Base-by-base conservation (phyloP, 2,113 vertebrate species). In the Anseranas semipalmata region DNA sequence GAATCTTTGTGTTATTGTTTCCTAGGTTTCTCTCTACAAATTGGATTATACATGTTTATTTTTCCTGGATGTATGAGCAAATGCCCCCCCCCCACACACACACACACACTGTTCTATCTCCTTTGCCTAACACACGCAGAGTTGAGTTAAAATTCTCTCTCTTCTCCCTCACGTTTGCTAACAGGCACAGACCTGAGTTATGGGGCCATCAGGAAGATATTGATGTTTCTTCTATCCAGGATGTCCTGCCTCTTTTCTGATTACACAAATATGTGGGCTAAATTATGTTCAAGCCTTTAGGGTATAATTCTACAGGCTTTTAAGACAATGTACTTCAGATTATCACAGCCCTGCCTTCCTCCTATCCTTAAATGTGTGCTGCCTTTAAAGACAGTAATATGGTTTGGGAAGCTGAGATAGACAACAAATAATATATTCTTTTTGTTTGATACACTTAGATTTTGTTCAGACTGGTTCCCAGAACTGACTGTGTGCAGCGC, bases 41-140 rank as follows among this genome's bases (percentile, higher is more conserved):
- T 35, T 90, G 59, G 25, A 77, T 67, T 88, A 39, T 15, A 5
- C 2, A 1, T 63, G 32, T 86, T 90, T 77, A 27, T 77, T 73
- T 96, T 62, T 55, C 52, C 63, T 63, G 52, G 33, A 16, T 59
- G 21, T 30, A 59, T 8, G 33, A 72, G 18, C 30, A 84, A 73
- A 50, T 19, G 7, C 48, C 28, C 20, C 18, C 35, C 8, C 10
- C 48, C 2, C 48, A 24, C 22, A 24, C n/a, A 24, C 24, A 46
- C 24, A 4, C 13, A 7, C 12, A 12, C 28, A 28, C 35, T 4
- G 25, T 37, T 59, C 19, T 20, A 32, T 39, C 71, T 55, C 28
- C n/a, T 6, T 27, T 84, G 28, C 33, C 37, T 27, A 24, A 41
- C 7, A 25, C 0, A 1, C 2, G 17, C 8, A 37, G 16, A 74